Conservation (phyloP, 1,140 invertebrate genomes). For the Augochlora pura region DNA sequence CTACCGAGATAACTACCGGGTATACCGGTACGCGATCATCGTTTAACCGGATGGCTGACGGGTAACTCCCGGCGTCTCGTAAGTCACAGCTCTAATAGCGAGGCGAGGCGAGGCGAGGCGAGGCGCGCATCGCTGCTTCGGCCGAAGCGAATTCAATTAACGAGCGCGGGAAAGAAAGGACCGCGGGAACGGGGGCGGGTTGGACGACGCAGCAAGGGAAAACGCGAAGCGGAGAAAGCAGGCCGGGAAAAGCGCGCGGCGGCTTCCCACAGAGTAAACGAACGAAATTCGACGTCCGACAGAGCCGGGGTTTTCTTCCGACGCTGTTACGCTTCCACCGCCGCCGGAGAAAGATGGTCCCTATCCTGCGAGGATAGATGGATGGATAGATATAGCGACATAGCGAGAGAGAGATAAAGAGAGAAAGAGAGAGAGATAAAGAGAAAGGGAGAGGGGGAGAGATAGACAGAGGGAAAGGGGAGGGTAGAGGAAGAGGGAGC, state of each 20-base stretch:
- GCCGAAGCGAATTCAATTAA: slow-evolving; percentile 33
- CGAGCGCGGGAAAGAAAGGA: slow-evolving; percentile 9
- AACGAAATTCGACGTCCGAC: slow-evolving; percentile 46
- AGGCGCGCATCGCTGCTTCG: background rate
- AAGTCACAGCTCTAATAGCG: background rate
- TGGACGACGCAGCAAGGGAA: background rate
- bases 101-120: no score
- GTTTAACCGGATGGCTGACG: no score
- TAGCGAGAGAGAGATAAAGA: background rate
- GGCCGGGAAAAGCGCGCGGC: background rate
- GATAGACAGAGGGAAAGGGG: background rate
- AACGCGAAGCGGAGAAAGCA: background rate
- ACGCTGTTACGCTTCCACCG: background rate
- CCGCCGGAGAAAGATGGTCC: background rate
- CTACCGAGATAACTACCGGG: no score
- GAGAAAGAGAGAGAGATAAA: background rate
- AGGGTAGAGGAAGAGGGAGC: background rate
- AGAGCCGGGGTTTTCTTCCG: slow-evolving; percentile 27
- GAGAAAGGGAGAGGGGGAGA: background rate
- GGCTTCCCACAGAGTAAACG: slow-evolving; percentile 39
- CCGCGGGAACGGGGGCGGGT: background rate
- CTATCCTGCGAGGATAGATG: slow-evolving; percentile 3
- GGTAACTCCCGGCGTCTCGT: no score
- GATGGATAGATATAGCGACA: no score
- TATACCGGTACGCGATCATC: no score